Percentiles rank a stretch among this genome's conserved stretches.
Evolutionary conservation across 1,140 invertebrate genomes (phyloP).

Genomic region (Drosophila dunni): DNA sequence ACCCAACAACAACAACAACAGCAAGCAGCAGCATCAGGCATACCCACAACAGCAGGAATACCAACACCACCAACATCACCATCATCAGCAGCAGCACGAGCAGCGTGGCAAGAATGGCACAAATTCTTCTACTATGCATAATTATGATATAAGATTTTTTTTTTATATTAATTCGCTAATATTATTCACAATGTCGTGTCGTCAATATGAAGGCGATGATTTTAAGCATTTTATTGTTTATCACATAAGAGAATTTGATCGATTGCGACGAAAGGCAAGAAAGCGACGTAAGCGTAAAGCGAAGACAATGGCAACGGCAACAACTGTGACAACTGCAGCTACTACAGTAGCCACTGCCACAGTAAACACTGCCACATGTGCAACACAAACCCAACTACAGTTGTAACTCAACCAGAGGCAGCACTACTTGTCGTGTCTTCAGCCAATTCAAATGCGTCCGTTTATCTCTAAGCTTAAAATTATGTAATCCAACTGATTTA

Average conservation of each 20-base stretch:
- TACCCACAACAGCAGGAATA: conserved; percentile 8
- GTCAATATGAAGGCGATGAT: conserved; percentile 70
- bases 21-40: conserved; percentile 11
- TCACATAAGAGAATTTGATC: conserved; percentile 74
- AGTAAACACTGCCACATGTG: conserved; percentile 8
- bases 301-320: conserved; percentile 38
- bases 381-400: conserved; percentile 21
- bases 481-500: conserved; percentile 28
- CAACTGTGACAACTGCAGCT: not conserved
- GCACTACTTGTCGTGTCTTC: no score
- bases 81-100: conserved; percentile 10
- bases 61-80: not conserved
- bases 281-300: conserved; percentile 67
- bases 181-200: conserved; percentile 72
- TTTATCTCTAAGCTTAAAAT: conserved; percentile 44
- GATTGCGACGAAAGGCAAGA: conserved; percentile 70
- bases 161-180: conserved; percentile 82
- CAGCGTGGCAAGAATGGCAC: conserved; percentile 13
- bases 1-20: conserved; percentile 51
- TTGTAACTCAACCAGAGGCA: not conserved
- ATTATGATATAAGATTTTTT: conserved; percentile 80
- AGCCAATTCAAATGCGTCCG: not conserved
- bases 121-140: conserved; percentile 46
- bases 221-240: conserved; percentile 75
- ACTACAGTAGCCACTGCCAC: not conserved